Evolutionary conservation across 2,113 vertebrate species (phyloP).

Genomic region (Regulus satrapa): DNA sequence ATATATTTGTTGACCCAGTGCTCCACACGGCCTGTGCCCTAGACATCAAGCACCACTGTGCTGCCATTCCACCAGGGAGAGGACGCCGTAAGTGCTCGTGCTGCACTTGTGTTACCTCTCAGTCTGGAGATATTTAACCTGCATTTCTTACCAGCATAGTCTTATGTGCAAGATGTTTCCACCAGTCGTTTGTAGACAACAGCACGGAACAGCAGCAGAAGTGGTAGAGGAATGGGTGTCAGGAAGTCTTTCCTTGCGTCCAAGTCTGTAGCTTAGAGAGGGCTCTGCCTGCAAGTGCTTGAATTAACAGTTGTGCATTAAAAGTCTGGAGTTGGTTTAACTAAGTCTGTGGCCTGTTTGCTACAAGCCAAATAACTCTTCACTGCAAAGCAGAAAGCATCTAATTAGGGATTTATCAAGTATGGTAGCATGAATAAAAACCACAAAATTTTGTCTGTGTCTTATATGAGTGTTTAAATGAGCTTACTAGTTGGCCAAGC

Average conservation of each 20-base stretch:
- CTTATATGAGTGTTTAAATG: neutral
- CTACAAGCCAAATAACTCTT: neutral
- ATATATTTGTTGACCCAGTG: constrained; percentile 97
- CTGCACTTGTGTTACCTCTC: neutral
- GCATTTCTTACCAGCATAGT: neutral
- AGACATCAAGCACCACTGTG: constrained; percentile 97
- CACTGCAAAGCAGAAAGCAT: neutral
- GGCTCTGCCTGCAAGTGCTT: neutral
- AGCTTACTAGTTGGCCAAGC: neutral
- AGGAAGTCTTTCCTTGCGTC: neutral
- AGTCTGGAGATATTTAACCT: neutral
- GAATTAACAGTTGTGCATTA: neutral
- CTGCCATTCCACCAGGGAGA: constrained; percentile 90
- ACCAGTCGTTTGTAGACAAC: neutral
- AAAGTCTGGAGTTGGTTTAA: neutral
- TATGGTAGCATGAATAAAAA: neutral
- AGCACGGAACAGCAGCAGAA: neutral
- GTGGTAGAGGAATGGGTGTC: neutral
- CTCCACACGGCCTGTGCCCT: constrained; percentile 96
- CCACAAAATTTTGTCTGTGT: neutral
- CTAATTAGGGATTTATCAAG: neutral
- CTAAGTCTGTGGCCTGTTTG: neutral
- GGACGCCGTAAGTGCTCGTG: constrained; percentile 85
- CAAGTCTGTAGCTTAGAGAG: neutral
- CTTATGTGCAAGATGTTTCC: neutral